These are phyloP conservation scores for Heliconius himera DNA, from an alignment of 1,140 invertebrate species.

Conservation along the genomic window DNA sequence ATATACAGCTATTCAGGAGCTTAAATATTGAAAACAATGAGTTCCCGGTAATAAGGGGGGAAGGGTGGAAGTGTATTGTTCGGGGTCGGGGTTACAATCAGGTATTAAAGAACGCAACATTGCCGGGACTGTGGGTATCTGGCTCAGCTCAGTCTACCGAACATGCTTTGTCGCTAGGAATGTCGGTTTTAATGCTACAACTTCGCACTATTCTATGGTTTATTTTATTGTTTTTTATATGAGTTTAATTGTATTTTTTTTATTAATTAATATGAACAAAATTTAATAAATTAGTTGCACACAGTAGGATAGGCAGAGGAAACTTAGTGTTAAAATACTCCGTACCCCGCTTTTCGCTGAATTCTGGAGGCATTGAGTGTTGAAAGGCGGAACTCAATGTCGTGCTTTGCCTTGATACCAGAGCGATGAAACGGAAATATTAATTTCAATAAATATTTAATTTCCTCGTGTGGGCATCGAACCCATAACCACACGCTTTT, in stretches of 20 bases:
- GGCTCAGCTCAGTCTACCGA: constrained; percentile 66
- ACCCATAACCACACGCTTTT: too few species aligned
- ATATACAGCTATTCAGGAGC: constrained; percentile 52
- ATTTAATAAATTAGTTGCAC: too few species aligned
- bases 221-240: constrained; percentile 26
- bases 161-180: constrained; percentile 56
- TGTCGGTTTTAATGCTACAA: constrained; percentile 60
- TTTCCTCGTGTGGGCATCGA: too few species aligned
- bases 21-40: constrained; percentile 80
- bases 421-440: too few species aligned
- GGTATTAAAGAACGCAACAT: constrained; percentile 65
- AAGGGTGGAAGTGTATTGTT: constrained; percentile 64
- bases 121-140: constrained; percentile 57
- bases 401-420: too few species aligned
- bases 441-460: too few species aligned
- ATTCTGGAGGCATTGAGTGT: too few species aligned
- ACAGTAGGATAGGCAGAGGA: too few species aligned
- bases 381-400: too few species aligned
- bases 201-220: constrained; percentile 61
- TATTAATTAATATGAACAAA: neutral
- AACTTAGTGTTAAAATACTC: too few species aligned
- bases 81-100: constrained; percentile 60
- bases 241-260: neutral
- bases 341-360: too few species aligned
- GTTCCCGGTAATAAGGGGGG: constrained; percentile 75